These are phyloP conservation scores for Oxyruncus cristatus DNA, from an alignment of 2,113 vertebrate genomes.

Conservation along the genomic window DNA sequence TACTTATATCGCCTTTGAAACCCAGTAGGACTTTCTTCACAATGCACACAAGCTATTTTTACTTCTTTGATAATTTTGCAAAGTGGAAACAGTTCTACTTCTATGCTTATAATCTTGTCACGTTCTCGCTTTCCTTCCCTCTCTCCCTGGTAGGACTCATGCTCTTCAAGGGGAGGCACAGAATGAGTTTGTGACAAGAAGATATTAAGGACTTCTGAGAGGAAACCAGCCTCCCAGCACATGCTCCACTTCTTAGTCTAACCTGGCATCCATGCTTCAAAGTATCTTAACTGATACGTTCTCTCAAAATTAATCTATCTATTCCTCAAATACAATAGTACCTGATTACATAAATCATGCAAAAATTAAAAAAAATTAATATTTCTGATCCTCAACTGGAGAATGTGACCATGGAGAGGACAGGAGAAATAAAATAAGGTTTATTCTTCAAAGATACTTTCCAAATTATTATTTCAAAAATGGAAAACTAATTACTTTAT, in stretches of 20 bases:
- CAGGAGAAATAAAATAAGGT: not conserved
- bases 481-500: not conserved
- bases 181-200: not conserved
- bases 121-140: not conserved
- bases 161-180: not conserved
- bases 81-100: not conserved
- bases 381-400: not conserved
- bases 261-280: not conserved
- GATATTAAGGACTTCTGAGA: not conserved
- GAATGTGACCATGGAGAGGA: not conserved
- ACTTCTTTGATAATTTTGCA: not conserved
- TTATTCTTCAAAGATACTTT: not conserved
- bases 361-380: not conserved
- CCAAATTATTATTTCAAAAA: not conserved
- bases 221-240: not conserved
- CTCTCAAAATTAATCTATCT: not conserved
- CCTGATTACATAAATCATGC: not conserved
- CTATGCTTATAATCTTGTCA: not conserved
- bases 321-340: not conserved
- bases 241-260: not conserved
- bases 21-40: not conserved
- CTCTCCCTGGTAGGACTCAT: not conserved
- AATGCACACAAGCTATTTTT: not conserved
- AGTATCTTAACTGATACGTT: not conserved
- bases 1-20: not conserved